Conservation (phyloP, 30 jellyfish, hydroid and myxozoan genomes). For the Turritopsis dohrnii region DNA sequence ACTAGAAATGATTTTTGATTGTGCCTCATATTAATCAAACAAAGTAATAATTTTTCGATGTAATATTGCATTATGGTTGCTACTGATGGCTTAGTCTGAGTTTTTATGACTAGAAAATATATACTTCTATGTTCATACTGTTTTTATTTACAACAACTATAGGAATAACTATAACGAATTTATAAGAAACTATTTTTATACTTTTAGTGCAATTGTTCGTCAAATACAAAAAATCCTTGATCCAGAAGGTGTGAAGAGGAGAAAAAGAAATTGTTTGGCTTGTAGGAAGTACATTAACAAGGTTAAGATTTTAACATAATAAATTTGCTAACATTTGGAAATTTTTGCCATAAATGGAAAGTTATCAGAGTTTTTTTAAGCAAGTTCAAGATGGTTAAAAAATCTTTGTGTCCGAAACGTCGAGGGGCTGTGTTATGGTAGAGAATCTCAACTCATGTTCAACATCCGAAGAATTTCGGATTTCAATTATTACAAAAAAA, state of each 20-base stretch:
- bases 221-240: constrained; percentile 5
- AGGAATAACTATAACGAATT: not conserved
- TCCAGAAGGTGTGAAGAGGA: constrained; percentile 18
- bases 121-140: not conserved
- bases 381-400: not conserved
- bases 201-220: not conserved
- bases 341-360: not conserved
- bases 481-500: not conserved
- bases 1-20: not conserved
- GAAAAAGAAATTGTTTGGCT: not conserved
- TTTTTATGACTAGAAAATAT: not conserved
- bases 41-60: not conserved
- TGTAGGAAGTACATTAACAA: constrained; percentile 5
- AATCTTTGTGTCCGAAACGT: not conserved
- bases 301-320: not conserved
- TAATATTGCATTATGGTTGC: not conserved
- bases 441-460: not conserved
- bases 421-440: not conserved
- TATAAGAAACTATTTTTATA: not conserved
- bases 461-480: not conserved
- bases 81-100: not conserved
- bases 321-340: not conserved
- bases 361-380: not conserved
- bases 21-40: not conserved
- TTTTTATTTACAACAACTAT: not conserved